phyloP scores from a whole-genome alignment of 2,113 vertebrate genomes.

The Lepisosteus osseus region DNA sequence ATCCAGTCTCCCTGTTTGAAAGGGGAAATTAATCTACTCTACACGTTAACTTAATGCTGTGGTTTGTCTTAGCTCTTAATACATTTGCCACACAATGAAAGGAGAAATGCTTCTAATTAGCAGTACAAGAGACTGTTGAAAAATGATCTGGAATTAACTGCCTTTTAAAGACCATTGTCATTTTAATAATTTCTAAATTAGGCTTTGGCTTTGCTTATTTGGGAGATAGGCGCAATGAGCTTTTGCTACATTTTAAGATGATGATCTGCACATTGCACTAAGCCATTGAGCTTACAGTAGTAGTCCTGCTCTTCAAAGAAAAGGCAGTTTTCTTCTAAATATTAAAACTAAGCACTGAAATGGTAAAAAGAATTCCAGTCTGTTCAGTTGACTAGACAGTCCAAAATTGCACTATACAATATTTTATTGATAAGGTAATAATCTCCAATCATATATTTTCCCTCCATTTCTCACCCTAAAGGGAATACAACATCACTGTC shows the following conservation, averaged over 20 bases:
- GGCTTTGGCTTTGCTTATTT: not conserved
- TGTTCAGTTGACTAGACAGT: no score
- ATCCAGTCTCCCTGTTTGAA: not conserved
- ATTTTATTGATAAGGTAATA: no score
- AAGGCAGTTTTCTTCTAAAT: no score
- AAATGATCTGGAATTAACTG: constrained; percentile 1
- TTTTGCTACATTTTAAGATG: not conserved
- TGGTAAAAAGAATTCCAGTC: no score
- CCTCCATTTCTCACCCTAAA: no score
- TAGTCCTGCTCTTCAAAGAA: not conserved
- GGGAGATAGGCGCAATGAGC: not conserved
- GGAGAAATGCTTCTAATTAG: not conserved
- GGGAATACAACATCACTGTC: no score
- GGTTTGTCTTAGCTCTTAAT: not conserved
- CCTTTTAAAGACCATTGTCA: not conserved
- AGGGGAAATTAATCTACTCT: not conserved
- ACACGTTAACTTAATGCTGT: not conserved
- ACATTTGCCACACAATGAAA: constrained; percentile 4
- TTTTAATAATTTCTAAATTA: constrained; percentile 1
- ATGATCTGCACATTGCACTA: not conserved
- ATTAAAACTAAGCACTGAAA: no score
- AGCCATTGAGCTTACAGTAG: not conserved
- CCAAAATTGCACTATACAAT: no score
- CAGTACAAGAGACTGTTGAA: not conserved
- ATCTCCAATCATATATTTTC: no score